Evolutionary conservation across 2,797 vertebrate genomes (phyloP).

Genomic region (Lacerta viridis): DNA sequence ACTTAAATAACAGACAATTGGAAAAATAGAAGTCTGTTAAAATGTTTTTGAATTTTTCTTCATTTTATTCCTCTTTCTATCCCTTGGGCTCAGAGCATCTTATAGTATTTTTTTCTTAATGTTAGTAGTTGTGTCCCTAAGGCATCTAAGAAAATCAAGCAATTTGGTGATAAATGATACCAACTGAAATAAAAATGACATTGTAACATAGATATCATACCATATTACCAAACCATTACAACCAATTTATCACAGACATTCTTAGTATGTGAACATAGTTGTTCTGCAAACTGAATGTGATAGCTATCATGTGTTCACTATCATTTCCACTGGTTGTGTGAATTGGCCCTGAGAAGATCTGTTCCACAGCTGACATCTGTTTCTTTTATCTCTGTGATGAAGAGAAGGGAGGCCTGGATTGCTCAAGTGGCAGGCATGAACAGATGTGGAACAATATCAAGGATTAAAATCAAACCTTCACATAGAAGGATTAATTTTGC

Average conservation of each 20-base stretch:
- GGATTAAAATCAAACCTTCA: constrained; percentile 51
- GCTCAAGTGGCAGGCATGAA: constrained; percentile 21
- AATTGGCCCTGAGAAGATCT: constrained; percentile 36
- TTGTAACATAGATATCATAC: background rate
- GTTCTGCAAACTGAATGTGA: background rate
- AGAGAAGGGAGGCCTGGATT: constrained; percentile 50
- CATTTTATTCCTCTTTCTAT: background rate
- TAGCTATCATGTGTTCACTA: background rate
- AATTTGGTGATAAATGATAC: background rate
- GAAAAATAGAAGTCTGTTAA: background rate
- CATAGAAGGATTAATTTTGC: constrained; percentile 46
- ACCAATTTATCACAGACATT: background rate
- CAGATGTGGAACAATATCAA: constrained; percentile 48
- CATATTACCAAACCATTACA: background rate
- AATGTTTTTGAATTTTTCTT: background rate
- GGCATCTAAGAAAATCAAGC: background rate
- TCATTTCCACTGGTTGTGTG: constrained; percentile 14
- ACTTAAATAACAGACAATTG: background rate
- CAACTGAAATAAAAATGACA: background rate
- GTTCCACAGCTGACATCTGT: constrained; percentile 58
- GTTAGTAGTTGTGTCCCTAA: background rate
- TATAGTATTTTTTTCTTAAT: background rate
- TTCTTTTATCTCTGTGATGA: constrained; percentile 53
- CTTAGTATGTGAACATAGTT: background rate
- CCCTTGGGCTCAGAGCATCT: background rate